Evolutionary conservation across 2,113 vertebrate genomes (phyloP).

Genomic region (Clarias macrocephalus): DNA sequence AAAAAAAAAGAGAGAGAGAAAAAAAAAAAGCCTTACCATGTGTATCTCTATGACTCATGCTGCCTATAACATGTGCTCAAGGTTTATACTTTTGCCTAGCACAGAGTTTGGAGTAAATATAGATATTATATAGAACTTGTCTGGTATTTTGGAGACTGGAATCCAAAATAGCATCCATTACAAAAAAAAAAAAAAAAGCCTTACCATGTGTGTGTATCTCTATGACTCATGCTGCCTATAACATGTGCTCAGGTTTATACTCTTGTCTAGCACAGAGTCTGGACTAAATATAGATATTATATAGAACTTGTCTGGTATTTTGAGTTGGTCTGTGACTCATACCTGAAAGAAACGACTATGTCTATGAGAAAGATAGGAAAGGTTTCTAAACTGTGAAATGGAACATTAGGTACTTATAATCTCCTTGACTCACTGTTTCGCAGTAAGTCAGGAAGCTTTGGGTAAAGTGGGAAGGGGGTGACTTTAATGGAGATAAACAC

Average conservation of each 20-base stretch:
- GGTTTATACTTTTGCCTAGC: too few species aligned
- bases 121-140: too few species aligned
- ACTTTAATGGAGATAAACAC: too few species aligned
- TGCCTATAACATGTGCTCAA: too few species aligned
- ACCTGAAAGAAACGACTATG: slow-evolving; percentile 11
- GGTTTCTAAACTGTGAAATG: slow-evolving; percentile 11
- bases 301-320: slow-evolving; percentile 30
- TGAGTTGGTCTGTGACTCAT: slow-evolving; percentile 32
- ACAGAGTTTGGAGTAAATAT: too few species aligned
- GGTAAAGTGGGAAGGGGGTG: too few species aligned
- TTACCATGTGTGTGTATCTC: not conserved
- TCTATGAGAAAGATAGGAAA: slow-evolving; percentile 15
- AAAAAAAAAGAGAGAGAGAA: too few species aligned
- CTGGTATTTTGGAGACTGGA: too few species aligned
- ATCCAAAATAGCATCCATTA: too few species aligned
- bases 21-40: too few species aligned
- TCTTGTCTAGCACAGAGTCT: slow-evolving; percentile 4
- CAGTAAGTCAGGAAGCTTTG: not conserved
- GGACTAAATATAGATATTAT: slow-evolving; percentile 34
- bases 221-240: slow-evolving; percentile 14
- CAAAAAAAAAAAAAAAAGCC: too few species aligned
- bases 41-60: too few species aligned
- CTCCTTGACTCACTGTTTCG: slow-evolving; percentile 18
- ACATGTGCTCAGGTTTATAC: not conserved
- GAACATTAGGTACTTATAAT: slow-evolving; percentile 37